Conservation (phyloP, 2,888 invertebrate genomes). For the Chalcis sispes region DNA sequence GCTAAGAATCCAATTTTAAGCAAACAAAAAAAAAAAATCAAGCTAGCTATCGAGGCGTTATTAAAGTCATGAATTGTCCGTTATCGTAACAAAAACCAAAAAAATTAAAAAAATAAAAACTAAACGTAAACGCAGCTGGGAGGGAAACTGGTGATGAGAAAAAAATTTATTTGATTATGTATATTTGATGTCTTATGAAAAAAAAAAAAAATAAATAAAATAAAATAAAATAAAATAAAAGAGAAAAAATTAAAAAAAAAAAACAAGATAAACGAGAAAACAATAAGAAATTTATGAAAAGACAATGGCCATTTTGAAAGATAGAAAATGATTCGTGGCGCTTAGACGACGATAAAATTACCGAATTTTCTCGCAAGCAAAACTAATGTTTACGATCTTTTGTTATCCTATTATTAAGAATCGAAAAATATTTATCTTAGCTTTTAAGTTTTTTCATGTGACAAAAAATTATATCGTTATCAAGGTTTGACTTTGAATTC, state of each 20-base stretch:
- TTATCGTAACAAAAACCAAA: conserved; percentile 60
- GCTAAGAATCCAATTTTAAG: conserved; percentile 72
- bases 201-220: background rate
- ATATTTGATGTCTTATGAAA: conserved; percentile 30
- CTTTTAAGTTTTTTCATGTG: background rate
- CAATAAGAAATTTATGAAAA: background rate
- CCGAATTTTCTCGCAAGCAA: conserved; percentile 14
- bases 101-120: conserved; percentile 33
- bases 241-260: background rate
- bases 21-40: conserved; percentile 56
- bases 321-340: conserved; percentile 31
- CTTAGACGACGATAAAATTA: background rate
- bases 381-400: background rate
- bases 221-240: background rate
- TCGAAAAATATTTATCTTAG: background rate
- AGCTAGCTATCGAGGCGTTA: conserved; percentile 68
- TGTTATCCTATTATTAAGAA: background rate
- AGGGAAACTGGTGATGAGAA: conserved; percentile 12
- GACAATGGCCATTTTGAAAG: conserved; percentile 41
- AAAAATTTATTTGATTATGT: conserved; percentile 17
- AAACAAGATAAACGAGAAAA: background rate
- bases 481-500: background rate
- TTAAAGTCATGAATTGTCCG: conserved; percentile 63
- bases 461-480: no score
- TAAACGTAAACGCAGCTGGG: conserved; percentile 4